A percentile compares a stretch with the other conserved stretches of the same genome.
These are phyloP conservation scores for Amblyornis subalaris DNA, from an alignment of 2,113 vertebrate species.

Conservation along the genomic window DNA sequence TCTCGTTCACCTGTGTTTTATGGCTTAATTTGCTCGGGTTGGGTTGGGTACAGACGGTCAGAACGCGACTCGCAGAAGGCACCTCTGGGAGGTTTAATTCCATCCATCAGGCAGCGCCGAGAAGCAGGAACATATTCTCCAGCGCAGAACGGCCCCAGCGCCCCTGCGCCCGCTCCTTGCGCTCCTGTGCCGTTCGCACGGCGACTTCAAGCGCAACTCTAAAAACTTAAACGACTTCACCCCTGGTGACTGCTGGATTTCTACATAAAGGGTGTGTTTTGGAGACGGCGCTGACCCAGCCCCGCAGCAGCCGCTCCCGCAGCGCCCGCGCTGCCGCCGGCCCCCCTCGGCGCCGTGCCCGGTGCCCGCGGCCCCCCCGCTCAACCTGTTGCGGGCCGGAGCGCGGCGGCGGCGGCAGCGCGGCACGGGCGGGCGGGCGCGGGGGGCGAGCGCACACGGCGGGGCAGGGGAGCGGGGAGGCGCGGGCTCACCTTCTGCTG, in stretches of 20 bases:
- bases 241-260: accelerated
- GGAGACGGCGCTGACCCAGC: not conserved
- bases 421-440: not conserved
- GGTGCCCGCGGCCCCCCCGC: not conserved
- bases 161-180: not conserved
- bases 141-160: not conserved
- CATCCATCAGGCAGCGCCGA: not conserved
- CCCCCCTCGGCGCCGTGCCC: not conserved
- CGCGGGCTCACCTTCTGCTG: constrained; percentile 88
- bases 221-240: not conserved
- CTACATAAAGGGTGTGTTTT: accelerated
- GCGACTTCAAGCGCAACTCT: not conserved
- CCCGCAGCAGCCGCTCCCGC: not conserved
- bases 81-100: not conserved
- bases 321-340: not conserved
- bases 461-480: not conserved
- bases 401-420: not conserved
- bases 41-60: not conserved
- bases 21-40: not conserved
- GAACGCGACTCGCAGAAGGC: not conserved
- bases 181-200: accelerated
- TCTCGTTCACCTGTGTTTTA: not conserved
- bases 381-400: constrained; percentile 31
- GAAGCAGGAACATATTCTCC: not conserved
- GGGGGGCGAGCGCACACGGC: not conserved